A percentile compares a stretch with the other conserved stretches of the same genome.
Evolutionary conservation across 2,888 invertebrate genomes (phyloP).

Genomic region (Pachycephus smyrnensis): DNA sequence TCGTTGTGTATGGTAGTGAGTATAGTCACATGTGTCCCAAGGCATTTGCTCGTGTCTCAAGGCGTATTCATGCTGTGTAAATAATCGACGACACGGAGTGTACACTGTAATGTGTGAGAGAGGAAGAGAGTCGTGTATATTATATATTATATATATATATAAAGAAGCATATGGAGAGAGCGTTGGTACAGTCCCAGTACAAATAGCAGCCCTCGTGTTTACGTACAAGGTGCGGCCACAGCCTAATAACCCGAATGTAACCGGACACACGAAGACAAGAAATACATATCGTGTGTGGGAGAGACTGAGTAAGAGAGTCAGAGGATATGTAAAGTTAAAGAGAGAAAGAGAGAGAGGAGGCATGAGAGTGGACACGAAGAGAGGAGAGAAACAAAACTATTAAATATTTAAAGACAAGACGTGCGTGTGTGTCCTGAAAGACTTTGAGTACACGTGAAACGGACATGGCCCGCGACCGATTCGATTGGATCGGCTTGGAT

Average conservation of each 20-base stretch:
- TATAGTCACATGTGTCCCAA: background rate
- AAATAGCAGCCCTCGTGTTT: constrained; percentile 20
- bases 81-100: constrained; percentile 15
- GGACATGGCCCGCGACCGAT: constrained; percentile 6
- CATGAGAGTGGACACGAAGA: background rate
- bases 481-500: constrained; percentile 6
- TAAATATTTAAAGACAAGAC: constrained; percentile 4
- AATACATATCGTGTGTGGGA: constrained; percentile 6
- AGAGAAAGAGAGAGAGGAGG: constrained; percentile 23
- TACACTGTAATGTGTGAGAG: background rate
- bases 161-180: background rate
- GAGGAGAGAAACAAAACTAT: constrained; percentile 4
- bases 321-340: constrained; percentile 15
- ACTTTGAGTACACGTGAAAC: background rate
- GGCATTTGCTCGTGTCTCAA: constrained; percentile 1
- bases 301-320: constrained; percentile 23
- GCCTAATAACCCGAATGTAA: constrained; percentile 55
- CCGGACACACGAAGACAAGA: constrained; percentile 41
- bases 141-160: background rate
- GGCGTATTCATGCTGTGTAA: constrained; percentile 21
- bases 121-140: background rate
- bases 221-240: constrained; percentile 46
- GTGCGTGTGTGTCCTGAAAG: background rate
- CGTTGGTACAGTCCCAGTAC: background rate
- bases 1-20: background rate